phyloP scores from a whole-genome alignment of 2,797 vertebrate species.

The Gambelia wislizenii region DNA sequence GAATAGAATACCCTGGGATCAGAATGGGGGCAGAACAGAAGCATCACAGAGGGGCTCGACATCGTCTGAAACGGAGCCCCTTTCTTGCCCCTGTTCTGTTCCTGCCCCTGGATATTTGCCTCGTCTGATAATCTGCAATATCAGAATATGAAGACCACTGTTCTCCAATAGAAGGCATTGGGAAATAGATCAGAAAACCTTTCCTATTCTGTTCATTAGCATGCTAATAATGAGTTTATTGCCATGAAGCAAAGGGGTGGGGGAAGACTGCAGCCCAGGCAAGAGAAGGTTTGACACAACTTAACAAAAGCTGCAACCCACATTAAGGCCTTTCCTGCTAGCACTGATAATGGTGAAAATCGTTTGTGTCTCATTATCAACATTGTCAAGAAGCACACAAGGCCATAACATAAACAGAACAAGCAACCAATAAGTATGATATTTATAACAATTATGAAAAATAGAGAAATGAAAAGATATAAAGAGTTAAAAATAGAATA shows the following conservation, averaged over 20 bases:
- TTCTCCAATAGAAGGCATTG: neutral
- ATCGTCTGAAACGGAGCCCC: too few species aligned
- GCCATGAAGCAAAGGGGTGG: neutral
- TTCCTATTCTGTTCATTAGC: neutral
- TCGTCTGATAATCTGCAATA: too few species aligned
- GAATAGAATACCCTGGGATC: too few species aligned
- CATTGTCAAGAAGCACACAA: neutral
- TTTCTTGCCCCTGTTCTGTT: too few species aligned
- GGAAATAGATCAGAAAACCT: neutral
- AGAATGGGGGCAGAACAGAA: too few species aligned
- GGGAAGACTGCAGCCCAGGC: neutral
- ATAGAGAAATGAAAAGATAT: too few species aligned
- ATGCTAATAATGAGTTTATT: neutral
- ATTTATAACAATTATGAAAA: too few species aligned
- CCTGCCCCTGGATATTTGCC: too few species aligned
- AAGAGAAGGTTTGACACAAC: neutral
- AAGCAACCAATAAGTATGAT: too few species aligned
- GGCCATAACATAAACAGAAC: too few species aligned
- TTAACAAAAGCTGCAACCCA: neutral
- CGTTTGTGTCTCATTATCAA: neutral
- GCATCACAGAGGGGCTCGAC: too few species aligned
- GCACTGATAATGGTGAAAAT: neutral
- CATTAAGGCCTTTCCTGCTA: neutral
- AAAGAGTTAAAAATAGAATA: too few species aligned
- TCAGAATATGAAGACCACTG: neutral